Base-by-base conservation (phyloP, 2,888 invertebrate species). In the Polydrusus pterygomalis region DNA sequence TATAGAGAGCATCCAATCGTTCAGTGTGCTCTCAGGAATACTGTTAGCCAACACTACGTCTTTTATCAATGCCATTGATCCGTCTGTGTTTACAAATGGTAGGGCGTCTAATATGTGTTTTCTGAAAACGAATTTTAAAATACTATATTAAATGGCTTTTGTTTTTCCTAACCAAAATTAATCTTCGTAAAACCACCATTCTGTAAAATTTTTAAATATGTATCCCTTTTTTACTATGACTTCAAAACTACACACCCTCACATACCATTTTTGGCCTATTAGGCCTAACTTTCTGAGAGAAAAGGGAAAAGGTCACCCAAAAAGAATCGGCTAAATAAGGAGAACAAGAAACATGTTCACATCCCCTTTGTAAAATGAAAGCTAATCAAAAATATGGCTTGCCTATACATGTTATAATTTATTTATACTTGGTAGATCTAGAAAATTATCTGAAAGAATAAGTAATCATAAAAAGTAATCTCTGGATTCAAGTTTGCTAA, bases 1-100 rank as follows among this genome's bases (percentile, higher is more conserved):
- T 83, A 98, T 90, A 0, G 96, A 93, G 81, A 93, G 91, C 81
- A 97, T 91, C 97, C 97, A 98, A 79, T 93, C 93, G 63, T 93
- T 91, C 0, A 92, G 90, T 13, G 92, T 92, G 0, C 90, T 90
- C 63, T 91, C 90, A 11, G 92, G 88, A 0, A 96, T 89, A 18
- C 62, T 89, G 58, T 91, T 89, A 30, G 89, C 89, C 45, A 93
- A 87, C 73, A 97, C 93, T 86, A 95, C 90, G 83, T 97, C 94
- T 76, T 93, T 94, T 91, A 98, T 97, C 17, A 97, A 88, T 67
- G 91, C 90, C 13, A 97, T 92, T 0, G 97, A 94, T 0, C 95
- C 95, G 0, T 92, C 91, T 79, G 95, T 97, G 3, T 95, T 95
- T 49, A 97, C 92, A 85, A 94, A 95, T 0, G 97, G 97, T 8